phyloP scores from a whole-genome alignment of 1,140 invertebrate genomes.

The Aphelinus certus region DNA sequence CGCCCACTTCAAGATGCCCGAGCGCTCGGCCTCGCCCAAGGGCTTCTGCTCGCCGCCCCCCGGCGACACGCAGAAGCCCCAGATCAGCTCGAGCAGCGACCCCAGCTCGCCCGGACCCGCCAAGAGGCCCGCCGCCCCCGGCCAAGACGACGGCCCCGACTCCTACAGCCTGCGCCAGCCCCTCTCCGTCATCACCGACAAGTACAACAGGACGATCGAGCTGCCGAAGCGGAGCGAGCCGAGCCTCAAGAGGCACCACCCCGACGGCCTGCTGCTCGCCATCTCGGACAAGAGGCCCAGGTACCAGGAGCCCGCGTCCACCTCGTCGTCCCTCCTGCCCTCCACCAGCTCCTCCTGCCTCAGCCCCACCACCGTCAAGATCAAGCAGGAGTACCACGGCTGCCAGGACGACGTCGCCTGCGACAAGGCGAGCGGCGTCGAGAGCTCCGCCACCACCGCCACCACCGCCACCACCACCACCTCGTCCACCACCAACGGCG shows the following conservation, averaged over 20 bases:
- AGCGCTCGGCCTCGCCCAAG: slow-evolving; percentile 61
- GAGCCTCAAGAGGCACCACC: slow-evolving; percentile 52
- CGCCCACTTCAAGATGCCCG: slow-evolving; percentile 59
- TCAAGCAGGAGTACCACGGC: slow-evolving; percentile 43
- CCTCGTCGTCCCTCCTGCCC: slow-evolving; percentile 46
- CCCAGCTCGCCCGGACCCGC: slow-evolving; percentile 62
- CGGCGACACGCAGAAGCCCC: slow-evolving; percentile 68
- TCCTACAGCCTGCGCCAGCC: slow-evolving; percentile 54
- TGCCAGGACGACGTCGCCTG: slow-evolving; percentile 47
- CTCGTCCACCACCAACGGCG: slow-evolving; percentile 56
- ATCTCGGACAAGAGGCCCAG: slow-evolving; percentile 59
- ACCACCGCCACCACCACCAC: slow-evolving; percentile 28
- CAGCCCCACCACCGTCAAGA: slow-evolving; percentile 29
- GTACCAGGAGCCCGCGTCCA: slow-evolving; percentile 51
- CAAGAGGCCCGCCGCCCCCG: slow-evolving; percentile 55
- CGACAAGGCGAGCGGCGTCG: too few relatives aligned
- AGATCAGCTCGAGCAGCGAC: slow-evolving; percentile 70
- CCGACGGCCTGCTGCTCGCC: slow-evolving; percentile 56
- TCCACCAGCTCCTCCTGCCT: slow-evolving; percentile 40
- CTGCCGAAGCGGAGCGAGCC: slow-evolving; percentile 43
- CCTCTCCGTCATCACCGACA: slow-evolving; percentile 61
- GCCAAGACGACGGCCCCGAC: slow-evolving; percentile 35
- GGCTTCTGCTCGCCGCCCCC: slow-evolving; percentile 63
- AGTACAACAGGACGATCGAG: slow-evolving; percentile 49
- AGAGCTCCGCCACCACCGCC: neutral